These are phyloP conservation scores for Coenonympha arcania DNA, from an alignment of 2,888 invertebrate species.

Conservation along the genomic window DNA sequence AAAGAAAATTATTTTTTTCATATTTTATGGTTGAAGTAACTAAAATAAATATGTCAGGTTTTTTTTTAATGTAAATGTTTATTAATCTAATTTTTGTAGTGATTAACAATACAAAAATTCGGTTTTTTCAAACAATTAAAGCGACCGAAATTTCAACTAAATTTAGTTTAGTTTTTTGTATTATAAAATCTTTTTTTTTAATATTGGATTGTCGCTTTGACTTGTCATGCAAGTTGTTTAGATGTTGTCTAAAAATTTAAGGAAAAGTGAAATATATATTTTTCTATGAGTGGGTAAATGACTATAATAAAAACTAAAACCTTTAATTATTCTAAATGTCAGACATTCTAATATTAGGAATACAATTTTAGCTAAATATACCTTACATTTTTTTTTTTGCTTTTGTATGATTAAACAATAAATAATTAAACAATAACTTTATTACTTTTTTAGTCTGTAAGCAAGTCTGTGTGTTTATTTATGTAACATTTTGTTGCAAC, in stretches of 20 bases:
- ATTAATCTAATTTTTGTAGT: too few species aligned
- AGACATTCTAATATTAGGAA: not conserved
- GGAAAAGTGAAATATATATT: conserved; percentile 31
- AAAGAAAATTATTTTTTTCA: too few species aligned
- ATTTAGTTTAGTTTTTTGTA: not conserved
- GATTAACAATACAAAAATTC: too few species aligned
- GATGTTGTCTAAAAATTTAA: conserved; percentile 10
- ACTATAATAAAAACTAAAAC: not conserved
- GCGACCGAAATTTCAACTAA: too few species aligned
- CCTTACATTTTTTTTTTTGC: not conserved
- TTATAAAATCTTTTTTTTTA: not conserved
- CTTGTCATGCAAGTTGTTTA: not conserved
- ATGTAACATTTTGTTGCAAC: not conserved
- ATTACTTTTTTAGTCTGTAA: not conserved
- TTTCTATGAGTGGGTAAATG: conserved; percentile 34
- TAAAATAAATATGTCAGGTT: too few species aligned
- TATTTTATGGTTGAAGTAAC: too few species aligned
- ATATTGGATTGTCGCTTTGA: not conserved
- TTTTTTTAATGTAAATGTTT: too few species aligned
- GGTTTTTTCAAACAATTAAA: not conserved
- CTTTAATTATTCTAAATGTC: not conserved
- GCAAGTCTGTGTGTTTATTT: not conserved
- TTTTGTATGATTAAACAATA: not conserved
- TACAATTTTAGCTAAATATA: conserved; percentile 1
- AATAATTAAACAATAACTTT: too few species aligned